A percentile compares a stretch with the other conserved stretches of the same genome.
phyloP scores from a whole-genome alignment of 2,888 invertebrate species.

The Lasius platythorax region DNA sequence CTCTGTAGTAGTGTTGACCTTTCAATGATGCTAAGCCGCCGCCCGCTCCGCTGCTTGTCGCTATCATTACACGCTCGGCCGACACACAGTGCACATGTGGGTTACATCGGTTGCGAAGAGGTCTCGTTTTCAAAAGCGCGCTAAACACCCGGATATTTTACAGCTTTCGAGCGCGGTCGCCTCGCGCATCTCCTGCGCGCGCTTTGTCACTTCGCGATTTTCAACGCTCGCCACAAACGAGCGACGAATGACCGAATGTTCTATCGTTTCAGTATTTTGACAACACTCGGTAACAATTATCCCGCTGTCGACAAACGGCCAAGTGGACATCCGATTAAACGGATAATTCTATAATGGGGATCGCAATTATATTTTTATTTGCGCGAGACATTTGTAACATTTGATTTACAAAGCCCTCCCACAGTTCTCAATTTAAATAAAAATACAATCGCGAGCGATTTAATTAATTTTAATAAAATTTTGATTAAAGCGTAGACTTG shows the following conservation, averaged over 20 bases:
- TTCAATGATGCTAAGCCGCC: constrained; percentile 75
- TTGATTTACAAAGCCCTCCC: constrained; percentile 1
- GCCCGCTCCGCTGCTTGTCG: constrained; percentile 54
- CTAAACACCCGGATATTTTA: constrained; percentile 51
- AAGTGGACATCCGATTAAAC: constrained; percentile 34
- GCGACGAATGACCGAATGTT: background rate
- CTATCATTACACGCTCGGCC: constrained; percentile 58
- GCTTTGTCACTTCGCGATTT: constrained; percentile 46
- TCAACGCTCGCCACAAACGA: constrained; percentile 40
- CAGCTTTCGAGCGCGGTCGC: constrained; percentile 23
- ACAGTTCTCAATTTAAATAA: background rate
- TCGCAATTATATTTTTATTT: constrained; percentile 42
- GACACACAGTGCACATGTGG: constrained; percentile 42
- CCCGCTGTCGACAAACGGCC: constrained; percentile 5
- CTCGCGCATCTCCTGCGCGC: background rate
- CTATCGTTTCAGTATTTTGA: constrained; percentile 40
- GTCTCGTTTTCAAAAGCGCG: constrained; percentile 50
- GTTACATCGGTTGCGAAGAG: constrained; percentile 5
- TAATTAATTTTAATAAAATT: constrained; percentile 16
- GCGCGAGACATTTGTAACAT: background rate
- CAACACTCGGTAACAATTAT: constrained; percentile 50
- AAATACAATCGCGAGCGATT: constrained; percentile 33
- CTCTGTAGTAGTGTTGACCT: constrained; percentile 77
- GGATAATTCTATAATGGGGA: background rate
- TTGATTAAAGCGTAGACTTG: background rate